Base-by-base conservation (phyloP, 1,140 invertebrate species). In the Asbolus verrucosus region DNA sequence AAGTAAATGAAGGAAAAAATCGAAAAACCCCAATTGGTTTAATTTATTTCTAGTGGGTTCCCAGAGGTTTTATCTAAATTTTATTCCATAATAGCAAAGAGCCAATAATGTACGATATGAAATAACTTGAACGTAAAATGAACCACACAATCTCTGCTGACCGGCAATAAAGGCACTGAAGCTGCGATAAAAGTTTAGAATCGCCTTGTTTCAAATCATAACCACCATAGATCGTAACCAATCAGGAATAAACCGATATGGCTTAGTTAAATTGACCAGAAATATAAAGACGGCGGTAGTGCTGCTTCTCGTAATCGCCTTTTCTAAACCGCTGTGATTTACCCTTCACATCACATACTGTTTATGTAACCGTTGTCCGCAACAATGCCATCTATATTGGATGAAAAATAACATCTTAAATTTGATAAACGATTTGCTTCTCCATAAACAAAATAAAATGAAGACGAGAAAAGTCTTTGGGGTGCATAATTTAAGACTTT, bases 221-320 rank as follows among this genome's bases (percentile, higher is more conserved):
- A 36, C 54, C 36, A 46, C 31, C 24, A 69, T 63, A 69, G 67
- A 69, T 62, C 54, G 67, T 39, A 69, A 60, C 59, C 67, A 69
- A 69, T 69, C 67, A 69, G 59, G 39, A 62, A 62, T 69, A 69
- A 69, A 69, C 54, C 67, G 67, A 69, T 69, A 69, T 69, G 67
- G 67, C 67, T 69, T 60, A 62, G 67, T 69, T 69, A 69, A 69
- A 69, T 69, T 69, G 67, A 69, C 67, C 59, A 69, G 67, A 69
- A 69, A 69, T 69, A 60, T 69, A 69, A 61, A 69, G 59, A 62
- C 54, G 67, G 18, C 61, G 33, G 16, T 63, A 38, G 39, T 63
- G 46, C 46, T 27, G 46, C 46, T 54, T 54, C 46, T 27, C 9
- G 46, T 63, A 63, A 63, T 63, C 61, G 31, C 61, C 39, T 63